Evolutionary conservation across 2,888 invertebrate genomes (phyloP).

Genomic region (Melanotus villosus): DNA sequence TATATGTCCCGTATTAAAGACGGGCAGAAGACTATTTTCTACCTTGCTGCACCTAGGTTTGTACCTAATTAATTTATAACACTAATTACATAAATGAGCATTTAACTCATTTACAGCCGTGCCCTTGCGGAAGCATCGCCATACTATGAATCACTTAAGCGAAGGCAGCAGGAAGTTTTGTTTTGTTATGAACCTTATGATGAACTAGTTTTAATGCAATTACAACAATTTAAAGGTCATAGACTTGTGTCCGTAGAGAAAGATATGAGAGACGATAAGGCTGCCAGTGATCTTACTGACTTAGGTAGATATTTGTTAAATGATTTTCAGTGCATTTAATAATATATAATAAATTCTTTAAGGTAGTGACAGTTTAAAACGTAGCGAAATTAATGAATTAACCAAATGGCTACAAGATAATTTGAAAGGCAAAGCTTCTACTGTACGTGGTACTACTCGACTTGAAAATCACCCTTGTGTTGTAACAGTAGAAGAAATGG

Average conservation of each 20-base stretch:
- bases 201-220: constrained; percentile 92
- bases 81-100: no score
- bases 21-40: constrained; percentile 90
- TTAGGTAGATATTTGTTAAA: constrained; percentile 69
- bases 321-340: no score
- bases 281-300: constrained; percentile 72
- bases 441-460: constrained; percentile 87
- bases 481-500: constrained; percentile 97
- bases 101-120: constrained; percentile 75
- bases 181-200: constrained; percentile 99
- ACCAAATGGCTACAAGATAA: constrained; percentile 84
- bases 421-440: constrained; percentile 84
- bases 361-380: constrained; percentile 80
- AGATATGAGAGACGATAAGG: constrained; percentile 85
- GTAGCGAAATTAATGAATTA: constrained; percentile 84
- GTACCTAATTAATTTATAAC: not conserved
- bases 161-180: constrained; percentile 89
- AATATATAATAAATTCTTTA: no score
- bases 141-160: constrained; percentile 93
- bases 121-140: constrained; percentile 94
- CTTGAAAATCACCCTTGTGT: constrained; percentile 94
- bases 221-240: constrained; percentile 84
- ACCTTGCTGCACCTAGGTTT: constrained; percentile 93
- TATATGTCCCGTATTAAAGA: constrained; percentile 81
- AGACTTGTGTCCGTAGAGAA: constrained; percentile 92